Base-by-base conservation (phyloP, 2,797 vertebrate species). In the Eidolon dupreanum region DNA sequence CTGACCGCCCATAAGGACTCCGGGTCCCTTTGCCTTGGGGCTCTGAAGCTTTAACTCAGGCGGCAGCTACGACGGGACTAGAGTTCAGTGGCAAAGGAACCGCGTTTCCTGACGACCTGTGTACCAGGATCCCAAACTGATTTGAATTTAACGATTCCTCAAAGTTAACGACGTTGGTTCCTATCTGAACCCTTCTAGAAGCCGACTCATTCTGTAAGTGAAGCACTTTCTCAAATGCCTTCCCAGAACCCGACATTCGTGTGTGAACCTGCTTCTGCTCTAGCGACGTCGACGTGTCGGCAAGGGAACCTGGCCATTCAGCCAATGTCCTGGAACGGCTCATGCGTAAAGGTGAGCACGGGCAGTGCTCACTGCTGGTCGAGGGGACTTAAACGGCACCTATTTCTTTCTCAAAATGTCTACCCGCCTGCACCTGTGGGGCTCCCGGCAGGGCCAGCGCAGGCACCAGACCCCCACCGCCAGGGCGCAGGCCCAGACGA, bases 131-230 rank as follows among this genome's bases (percentile, higher is more conserved):
- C 33, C 57, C 11, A 79, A 20, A 17, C 9, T 13, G 33, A 46
- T 2, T 11, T 15, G 16, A 22, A 9, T 38, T 38, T 2, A 38
- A 43, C 4, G 11, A 15, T 1, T 59, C 1, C 5, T 26, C 46
- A 53, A 16, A 75, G 11, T 16, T 61, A 26, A 36, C 1, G 0
- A 22, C 2, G 2, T 3, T 17, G 26, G 43, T 31, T 74, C 28
- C 17, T 3, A 24, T 10, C n/a, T 11, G 12, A 24, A 16, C 2
- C 8, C 1, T 20, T 51, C 73, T 7, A 2, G 31, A 46, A 17
- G 33, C 1, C 2, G 19, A 31, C 1, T 41, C 6, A 3, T 3
- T 17, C 0, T 53, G 46, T 36, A 12, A 4, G 2, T 1, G 24
- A 46, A 46, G 53, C 16, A 31, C 28, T n/a, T 24, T 7, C 77